Evolutionary conservation across 2,797 vertebrate species (phyloP), one percentile per base, ranked within the genome.

Genomic region (Catamblyrhynchus diadema): DNA sequence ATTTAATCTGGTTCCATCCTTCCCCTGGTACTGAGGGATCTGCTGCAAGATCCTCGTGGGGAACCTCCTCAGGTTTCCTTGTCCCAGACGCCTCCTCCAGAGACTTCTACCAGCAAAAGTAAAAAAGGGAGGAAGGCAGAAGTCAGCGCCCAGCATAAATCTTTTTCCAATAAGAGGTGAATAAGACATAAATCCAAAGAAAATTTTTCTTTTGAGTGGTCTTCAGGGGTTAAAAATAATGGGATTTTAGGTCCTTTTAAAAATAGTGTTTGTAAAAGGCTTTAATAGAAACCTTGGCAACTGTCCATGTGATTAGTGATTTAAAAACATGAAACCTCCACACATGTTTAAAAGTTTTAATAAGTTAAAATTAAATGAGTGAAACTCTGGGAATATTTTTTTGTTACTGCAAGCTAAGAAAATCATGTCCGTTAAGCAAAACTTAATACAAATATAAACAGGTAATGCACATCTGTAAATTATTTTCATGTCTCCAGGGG

Each of bases 391-490:
- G 88, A 92, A 91, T 86, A 94, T 88, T 94, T 95, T 90, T 95
- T 96, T 94, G 94, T 97, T 97, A 92, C 97, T 95, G 94, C 94
- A 65, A 91, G 95, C 95, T 59, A 94, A 62, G 96, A 96, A 96
- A 96, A 74, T 87, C 83, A 75, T 44, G 81, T 81, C 96, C 88
- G 64, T 67, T 81, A 67, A 95, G 92, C 77, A 96, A 93, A 91
- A 83, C 78, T 62, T 79, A 56, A 88, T 88, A 44, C 92, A 94
- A 91, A 95, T 95, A 88, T 88, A 86, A 95, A 94, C 97, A 98
- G 98, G 97, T 98, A 97, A 71, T 2, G 92, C 96, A 97, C 98
- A 98, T 98, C 98, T 98, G 98, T 78, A 97, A 98, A 97, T 94
- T 93, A 97, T 98, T 98, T 98, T 95, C 92, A 48, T 88, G 97